Conservation (phyloP, 2,113 vertebrate species). For the Lycaon pictus region DNA sequence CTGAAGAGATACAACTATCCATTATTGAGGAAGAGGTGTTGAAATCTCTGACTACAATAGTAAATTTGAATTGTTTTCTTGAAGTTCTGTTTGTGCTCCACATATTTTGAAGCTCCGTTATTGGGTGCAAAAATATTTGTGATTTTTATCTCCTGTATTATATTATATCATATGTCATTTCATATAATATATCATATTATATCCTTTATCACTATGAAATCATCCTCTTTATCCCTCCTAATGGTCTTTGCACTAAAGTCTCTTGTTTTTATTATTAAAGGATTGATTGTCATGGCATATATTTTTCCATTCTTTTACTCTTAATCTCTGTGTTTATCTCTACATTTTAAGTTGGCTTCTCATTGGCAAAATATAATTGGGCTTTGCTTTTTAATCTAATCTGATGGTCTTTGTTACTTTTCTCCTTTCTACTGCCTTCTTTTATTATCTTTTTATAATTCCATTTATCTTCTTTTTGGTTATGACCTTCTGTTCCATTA, state of each 20-base stretch:
- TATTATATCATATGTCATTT: not conserved
- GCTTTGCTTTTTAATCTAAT: not conserved
- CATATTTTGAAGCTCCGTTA: not conserved
- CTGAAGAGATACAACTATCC: not conserved
- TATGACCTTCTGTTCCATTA: not conserved
- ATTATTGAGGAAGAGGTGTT: not conserved
- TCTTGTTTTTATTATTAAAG: not conserved
- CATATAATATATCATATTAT: not conserved
- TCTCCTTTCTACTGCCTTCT: not conserved
- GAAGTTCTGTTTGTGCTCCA: not conserved
- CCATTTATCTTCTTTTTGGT: not conserved
- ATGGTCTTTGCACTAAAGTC: not conserved
- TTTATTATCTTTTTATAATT: not conserved
- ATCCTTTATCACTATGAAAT: not conserved
- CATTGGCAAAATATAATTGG: not conserved
- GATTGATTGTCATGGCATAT: not conserved
- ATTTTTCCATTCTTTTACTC: not conserved
- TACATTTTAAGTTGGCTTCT: conserved; percentile 2
- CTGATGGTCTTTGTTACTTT: not conserved
- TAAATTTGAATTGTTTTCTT: not conserved
- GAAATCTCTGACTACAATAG: not conserved
- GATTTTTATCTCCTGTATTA: not conserved
- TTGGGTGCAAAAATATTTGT: not conserved
- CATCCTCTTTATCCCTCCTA: not conserved
- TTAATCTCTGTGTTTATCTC: not conserved